Evolutionary conservation across 2,888 invertebrate species (phyloP).

Genomic region (Mythimna loreyi): DNA sequence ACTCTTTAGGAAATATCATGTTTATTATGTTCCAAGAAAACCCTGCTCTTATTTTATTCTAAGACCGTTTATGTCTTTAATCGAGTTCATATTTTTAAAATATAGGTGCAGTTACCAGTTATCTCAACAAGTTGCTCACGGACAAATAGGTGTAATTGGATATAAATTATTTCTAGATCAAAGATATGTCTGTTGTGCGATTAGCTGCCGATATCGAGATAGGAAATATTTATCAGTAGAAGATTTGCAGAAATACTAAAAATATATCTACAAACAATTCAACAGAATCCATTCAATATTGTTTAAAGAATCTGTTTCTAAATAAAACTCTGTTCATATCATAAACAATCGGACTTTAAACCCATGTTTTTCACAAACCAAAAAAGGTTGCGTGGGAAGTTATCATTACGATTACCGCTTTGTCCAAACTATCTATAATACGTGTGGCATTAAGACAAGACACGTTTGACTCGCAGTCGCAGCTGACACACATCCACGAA

Average conservation of each 20-base stretch:
- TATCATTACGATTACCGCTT: conserved; percentile 44
- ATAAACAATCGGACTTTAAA: conserved; percentile 49
- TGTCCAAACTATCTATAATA: conserved; percentile 48
- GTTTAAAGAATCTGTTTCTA: conserved; percentile 15
- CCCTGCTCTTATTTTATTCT: not conserved
- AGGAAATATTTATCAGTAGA: conserved; percentile 16
- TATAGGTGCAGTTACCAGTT: conserved; percentile 37
- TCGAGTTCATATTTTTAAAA: conserved; percentile 26
- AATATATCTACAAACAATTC: conserved; percentile 20
- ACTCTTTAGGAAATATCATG: not conserved
- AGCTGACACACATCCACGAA: conserved; percentile 57
- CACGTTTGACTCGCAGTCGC: conserved; percentile 32
- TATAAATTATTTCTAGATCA: conserved; percentile 30
- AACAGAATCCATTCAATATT: conserved; percentile 19
- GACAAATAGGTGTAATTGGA: conserved; percentile 16
- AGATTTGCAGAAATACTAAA: conserved; percentile 1
- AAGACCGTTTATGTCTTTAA: not conserved
- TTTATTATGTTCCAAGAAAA: not conserved
- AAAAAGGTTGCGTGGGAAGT: conserved; percentile 52
- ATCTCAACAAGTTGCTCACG: conserved; percentile 20
- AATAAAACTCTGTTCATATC: conserved; percentile 16
- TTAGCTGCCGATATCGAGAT: conserved; percentile 13
- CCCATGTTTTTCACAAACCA: conserved; percentile 52
- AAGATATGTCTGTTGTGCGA: conserved; percentile 17
- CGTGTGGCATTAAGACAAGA: conserved; percentile 39